Percentiles rank a stretch among this genome's conserved stretches.
Conservation (phyloP, 2,888 invertebrate species). For the Unio delphinus region DNA sequence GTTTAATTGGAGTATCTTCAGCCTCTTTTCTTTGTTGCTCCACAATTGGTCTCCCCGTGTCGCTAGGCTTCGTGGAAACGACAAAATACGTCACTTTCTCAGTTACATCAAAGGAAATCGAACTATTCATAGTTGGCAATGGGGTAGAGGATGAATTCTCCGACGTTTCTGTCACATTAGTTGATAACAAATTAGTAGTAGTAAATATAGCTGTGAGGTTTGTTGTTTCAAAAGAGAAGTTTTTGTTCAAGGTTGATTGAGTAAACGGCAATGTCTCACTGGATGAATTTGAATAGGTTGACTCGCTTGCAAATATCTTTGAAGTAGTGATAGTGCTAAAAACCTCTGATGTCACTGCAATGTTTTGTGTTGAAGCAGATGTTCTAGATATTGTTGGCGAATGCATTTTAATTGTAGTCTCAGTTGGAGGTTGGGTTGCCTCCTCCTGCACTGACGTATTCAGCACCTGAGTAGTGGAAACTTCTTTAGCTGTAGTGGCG, state of each 20-base stretch:
- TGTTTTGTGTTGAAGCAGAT: slow-evolving; percentile 2
- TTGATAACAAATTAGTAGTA: no score
- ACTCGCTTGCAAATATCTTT: no score
- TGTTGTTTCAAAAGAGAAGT: no score
- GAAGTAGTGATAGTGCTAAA: neutral
- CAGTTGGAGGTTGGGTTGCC: neutral
- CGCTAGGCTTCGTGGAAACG: neutral
- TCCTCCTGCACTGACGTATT: no score
- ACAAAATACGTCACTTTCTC: no score
- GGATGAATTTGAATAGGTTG: neutral
- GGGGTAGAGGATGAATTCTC: no score
- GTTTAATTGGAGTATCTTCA: slow-evolving; percentile 33
- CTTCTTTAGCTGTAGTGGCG: neutral
- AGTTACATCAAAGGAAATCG: no score
- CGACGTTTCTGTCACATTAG: no score
- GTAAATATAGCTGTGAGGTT: no score
- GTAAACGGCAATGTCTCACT: neutral
- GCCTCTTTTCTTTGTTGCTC: slow-evolving; percentile 13
- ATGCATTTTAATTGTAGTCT: neutral
- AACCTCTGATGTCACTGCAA: neutral
- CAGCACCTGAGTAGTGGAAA: slow-evolving; percentile 4
- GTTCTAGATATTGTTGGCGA: slow-evolving; percentile 1
- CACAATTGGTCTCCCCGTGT: neutral
- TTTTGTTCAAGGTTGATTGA: no score
- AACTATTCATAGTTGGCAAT: no score